These are phyloP conservation scores for Meiosimyza decipiens DNA, from an alignment of 2,888 invertebrate genomes.

Conservation along the genomic window DNA sequence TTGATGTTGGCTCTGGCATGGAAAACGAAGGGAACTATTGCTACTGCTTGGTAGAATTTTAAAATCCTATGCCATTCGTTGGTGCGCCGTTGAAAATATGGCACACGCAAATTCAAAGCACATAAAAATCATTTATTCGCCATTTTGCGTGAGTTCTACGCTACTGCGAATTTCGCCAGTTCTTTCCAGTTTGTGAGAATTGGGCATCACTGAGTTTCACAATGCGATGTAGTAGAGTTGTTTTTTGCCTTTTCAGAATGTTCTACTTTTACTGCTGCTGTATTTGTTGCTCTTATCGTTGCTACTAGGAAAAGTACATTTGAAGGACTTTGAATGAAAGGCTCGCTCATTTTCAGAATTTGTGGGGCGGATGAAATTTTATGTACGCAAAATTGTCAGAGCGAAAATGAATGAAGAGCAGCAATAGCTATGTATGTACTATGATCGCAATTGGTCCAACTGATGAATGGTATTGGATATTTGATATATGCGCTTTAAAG, in stretches of 20 bases:
- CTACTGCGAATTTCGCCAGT: neutral
- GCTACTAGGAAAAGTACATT: neutral
- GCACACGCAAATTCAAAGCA: conserved; percentile 12
- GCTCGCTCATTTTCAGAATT: neutral
- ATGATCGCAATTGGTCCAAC: too few species aligned
- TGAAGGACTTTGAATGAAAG: too few species aligned
- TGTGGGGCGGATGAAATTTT: conserved; percentile 2
- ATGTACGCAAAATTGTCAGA: neutral
- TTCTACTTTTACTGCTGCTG: neutral
- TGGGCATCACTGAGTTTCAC: neutral
- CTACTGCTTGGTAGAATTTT: too few species aligned
- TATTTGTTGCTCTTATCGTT: neutral
- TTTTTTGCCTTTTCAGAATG: neutral
- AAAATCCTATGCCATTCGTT: too few species aligned
- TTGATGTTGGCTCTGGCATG: too few species aligned
- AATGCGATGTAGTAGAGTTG: neutral
- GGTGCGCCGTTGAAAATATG: neutral
- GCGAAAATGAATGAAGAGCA: neutral
- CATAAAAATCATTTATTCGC: conserved; percentile 17
- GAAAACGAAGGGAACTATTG: too few species aligned
- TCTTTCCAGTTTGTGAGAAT: neutral
- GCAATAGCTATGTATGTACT: neutral
- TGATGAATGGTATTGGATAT: too few species aligned
- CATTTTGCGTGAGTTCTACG: neutral
- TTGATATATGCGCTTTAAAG: too few species aligned